Evolutionary conservation across 1,140 invertebrate genomes (phyloP).

Genomic region (Megalonaias nervosa): DNA sequence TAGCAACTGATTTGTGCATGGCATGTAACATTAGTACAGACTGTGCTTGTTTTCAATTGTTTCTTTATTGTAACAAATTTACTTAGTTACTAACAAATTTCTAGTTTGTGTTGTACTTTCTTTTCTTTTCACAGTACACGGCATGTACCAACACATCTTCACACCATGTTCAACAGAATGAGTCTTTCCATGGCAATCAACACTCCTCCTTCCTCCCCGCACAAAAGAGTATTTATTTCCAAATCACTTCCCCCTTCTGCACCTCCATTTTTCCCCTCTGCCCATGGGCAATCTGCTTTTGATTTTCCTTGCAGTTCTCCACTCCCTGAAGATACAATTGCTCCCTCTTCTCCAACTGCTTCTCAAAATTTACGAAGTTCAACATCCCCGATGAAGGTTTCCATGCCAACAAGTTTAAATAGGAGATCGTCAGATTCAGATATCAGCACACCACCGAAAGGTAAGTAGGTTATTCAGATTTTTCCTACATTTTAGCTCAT

Average conservation of each 20-base stretch:
- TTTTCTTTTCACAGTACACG: background rate
- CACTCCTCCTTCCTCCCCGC: slow-evolving; percentile 38
- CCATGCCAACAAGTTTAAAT: slow-evolving; percentile 18
- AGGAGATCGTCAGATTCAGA: slow-evolving; percentile 93
- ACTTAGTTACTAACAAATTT: too few species aligned
- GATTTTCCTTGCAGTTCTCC: slow-evolving; percentile 65
- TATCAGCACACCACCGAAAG: slow-evolving; percentile 92
- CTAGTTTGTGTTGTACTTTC: too few species aligned
- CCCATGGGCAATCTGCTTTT: slow-evolving; percentile 74
- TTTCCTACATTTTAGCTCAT: too few species aligned
- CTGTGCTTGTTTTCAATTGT: slow-evolving; percentile 15
- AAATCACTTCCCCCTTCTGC: slow-evolving; percentile 26
- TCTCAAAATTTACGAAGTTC: slow-evolving; percentile 30
- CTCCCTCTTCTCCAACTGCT: slow-evolving; percentile 43
- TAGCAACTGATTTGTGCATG: too few species aligned
- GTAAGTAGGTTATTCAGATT: slow-evolving; percentile 73
- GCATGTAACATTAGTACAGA: too few species aligned
- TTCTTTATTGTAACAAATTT: slow-evolving; percentile 25
- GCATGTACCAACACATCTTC: slow-evolving; percentile 25
- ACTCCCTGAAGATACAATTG: slow-evolving; percentile 50
- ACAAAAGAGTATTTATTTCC: slow-evolving; percentile 10
- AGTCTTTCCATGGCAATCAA: background rate
- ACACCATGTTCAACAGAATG: slow-evolving; percentile 3
- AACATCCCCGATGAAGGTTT: slow-evolving; percentile 43
- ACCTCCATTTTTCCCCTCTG: slow-evolving; percentile 55